A percentile compares a stretch with the other conserved stretches of the same genome.
These are phyloP conservation scores for Halocaridina rubra DNA, from an alignment of 2,888 invertebrate genomes.

Conservation along the genomic window DNA sequence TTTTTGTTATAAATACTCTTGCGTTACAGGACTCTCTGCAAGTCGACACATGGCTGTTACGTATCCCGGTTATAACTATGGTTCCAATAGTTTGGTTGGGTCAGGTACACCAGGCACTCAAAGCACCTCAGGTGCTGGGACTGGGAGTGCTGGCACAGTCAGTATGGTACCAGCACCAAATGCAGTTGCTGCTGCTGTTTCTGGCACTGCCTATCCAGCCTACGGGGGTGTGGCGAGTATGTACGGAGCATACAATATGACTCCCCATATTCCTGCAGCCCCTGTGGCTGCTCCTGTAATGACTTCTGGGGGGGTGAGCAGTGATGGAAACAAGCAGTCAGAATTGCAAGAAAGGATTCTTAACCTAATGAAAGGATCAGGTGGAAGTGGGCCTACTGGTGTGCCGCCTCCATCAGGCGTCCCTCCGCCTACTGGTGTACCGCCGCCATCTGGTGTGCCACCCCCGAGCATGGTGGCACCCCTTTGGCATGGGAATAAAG, in stretches of 20 bases:
- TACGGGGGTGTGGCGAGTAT: conserved; percentile 34
- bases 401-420: conserved; percentile 55
- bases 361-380: conserved; percentile 54
- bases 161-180: conserved; percentile 18
- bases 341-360: conserved; percentile 58
- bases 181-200: conserved; percentile 34
- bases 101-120: conserved; percentile 35
- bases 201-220: conserved; percentile 35
- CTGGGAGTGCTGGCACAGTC: conserved; percentile 22
- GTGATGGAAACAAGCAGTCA: conserved; percentile 44
- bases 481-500: conserved; percentile 19
- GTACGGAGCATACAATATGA: conserved; percentile 40
- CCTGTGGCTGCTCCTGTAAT: conserved; percentile 42
- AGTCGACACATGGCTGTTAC: conserved; percentile 53
- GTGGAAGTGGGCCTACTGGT: conserved; percentile 35
- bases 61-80: conserved; percentile 59
- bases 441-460: conserved; percentile 53
- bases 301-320: not conserved
- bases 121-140: conserved; percentile 27
- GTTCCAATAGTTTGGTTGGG: conserved; percentile 43
- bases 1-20: conserved; percentile 35
- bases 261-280: conserved; percentile 35
- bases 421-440: conserved; percentile 50
- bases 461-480: conserved; percentile 51
- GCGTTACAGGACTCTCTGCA: conserved; percentile 45